Evolutionary conservation across 2,113 vertebrate species (phyloP).

Genomic region (Saccopteryx bilineata): DNA sequence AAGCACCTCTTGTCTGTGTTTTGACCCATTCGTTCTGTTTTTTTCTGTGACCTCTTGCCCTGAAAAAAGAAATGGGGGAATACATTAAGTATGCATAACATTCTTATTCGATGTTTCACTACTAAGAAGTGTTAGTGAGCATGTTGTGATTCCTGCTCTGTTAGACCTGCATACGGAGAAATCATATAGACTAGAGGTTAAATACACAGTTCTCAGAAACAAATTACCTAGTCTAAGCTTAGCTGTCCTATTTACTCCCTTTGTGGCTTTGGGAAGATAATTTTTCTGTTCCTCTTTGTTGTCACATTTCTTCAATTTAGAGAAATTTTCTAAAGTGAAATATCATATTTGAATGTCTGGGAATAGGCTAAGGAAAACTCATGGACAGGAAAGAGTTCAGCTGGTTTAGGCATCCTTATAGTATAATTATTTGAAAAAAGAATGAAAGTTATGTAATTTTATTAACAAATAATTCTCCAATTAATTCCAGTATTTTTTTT

Average conservation of each 20-base stretch:
- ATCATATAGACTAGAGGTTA: not conserved
- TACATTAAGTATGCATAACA: not conserved
- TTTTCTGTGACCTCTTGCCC: not conserved
- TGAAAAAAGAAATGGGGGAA: not conserved
- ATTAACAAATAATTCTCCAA: no score
- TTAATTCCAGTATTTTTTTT: no score
- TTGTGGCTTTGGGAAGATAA: not conserved
- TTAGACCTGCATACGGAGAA: not conserved
- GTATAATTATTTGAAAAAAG: not conserved
- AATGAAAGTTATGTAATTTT: no score
- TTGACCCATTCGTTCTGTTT: no score
- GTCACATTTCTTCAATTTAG: not conserved
- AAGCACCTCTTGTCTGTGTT: not conserved
- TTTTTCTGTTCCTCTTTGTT: not conserved
- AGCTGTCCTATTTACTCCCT: not conserved
- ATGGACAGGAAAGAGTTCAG: not conserved
- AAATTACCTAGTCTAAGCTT: not conserved
- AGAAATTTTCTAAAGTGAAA: not conserved
- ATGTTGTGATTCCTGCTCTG: not conserved
- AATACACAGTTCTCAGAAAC: not conserved
- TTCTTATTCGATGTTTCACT: not conserved
- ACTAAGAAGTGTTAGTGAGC: not conserved
- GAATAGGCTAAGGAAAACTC: not conserved
- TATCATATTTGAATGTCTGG: not conserved
- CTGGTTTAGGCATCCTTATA: not conserved